Percentiles rank a stretch among this genome's conserved stretches.
Conservation (phyloP, 2,797 vertebrate species). For the Sebastes wilsoni region DNA sequence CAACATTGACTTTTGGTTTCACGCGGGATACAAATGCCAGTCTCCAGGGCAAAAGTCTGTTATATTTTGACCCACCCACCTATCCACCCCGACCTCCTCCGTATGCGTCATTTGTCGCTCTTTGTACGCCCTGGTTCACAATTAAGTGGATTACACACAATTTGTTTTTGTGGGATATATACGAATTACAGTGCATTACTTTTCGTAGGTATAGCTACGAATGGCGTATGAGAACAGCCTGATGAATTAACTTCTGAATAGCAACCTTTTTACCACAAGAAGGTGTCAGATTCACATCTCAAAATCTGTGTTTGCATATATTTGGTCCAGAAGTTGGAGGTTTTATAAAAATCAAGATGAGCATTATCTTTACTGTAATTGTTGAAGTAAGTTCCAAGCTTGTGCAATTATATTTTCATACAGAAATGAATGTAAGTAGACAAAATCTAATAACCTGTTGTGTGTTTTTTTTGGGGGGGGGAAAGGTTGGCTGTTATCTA, state of each 20-base stretch:
- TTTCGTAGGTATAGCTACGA: no score
- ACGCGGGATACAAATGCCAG: no score
- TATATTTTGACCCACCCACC: no score
- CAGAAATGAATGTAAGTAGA: neutral
- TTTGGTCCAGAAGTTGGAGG: neutral
- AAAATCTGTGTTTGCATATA: neutral
- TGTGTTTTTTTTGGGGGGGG: neutral
- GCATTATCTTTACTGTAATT: neutral
- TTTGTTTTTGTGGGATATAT: fast-evolving
- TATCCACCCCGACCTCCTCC: no score
- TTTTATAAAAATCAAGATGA: neutral
- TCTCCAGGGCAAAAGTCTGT: no score
- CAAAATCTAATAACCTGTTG: neutral
- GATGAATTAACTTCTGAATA: neutral
- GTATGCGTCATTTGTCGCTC: no score
- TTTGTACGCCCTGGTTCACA: no score
- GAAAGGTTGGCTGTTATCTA: neutral
- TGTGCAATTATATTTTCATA: neutral
- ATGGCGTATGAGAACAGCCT: no score
- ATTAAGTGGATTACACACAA: no score
- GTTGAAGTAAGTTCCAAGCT: neutral
- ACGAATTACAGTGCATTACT: no score
- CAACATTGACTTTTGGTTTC: no score
- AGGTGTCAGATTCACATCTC: neutral
- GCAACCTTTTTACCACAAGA: neutral